Evolutionary conservation across 2,113 vertebrate species (phyloP).

Genomic region (Callopanchax toddi): DNA sequence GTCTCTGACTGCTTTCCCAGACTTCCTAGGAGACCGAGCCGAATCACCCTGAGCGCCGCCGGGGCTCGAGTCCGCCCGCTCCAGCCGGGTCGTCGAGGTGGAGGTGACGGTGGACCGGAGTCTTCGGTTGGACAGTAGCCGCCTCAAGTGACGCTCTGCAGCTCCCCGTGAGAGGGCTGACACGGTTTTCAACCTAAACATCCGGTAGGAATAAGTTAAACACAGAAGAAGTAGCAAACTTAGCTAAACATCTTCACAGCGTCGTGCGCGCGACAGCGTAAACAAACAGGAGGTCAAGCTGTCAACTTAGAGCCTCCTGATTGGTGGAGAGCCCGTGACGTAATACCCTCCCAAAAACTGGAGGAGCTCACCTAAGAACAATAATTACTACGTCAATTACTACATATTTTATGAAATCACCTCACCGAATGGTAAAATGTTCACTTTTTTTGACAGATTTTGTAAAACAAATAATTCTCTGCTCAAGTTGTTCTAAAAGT

Average conservation of each 20-base stretch:
- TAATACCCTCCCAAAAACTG: neutral
- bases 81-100: slow-evolving; percentile 20
- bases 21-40: slow-evolving; percentile 9
- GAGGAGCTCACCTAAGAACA: no score
- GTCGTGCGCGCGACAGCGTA: neutral
- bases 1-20: slow-evolving; percentile 10
- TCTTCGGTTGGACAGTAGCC: slow-evolving; percentile 19
- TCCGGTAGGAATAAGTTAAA: slow-evolving; percentile 1
- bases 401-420: no score
- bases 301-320: neutral
- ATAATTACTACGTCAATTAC: no score
- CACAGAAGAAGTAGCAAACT: neutral
- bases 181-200: slow-evolving; percentile 48
- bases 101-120: slow-evolving; percentile 1
- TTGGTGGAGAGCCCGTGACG: slow-evolving; percentile 46
- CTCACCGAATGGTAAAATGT: no score
- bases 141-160: slow-evolving; percentile 9
- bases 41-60: neutral
- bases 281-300: neutral
- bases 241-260: neutral
- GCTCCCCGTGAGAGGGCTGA: slow-evolving; percentile 24
- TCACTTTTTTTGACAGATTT: no score
- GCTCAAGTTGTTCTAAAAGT: no score
- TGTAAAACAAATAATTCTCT: no score
- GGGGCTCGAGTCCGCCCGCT: slow-evolving; percentile 10